A percentile compares a stretch with the other conserved stretches of the same genome.
Evolutionary conservation across 2,797 vertebrate genomes (phyloP).

Genomic region (Gastrophryne carolinensis): DNA sequence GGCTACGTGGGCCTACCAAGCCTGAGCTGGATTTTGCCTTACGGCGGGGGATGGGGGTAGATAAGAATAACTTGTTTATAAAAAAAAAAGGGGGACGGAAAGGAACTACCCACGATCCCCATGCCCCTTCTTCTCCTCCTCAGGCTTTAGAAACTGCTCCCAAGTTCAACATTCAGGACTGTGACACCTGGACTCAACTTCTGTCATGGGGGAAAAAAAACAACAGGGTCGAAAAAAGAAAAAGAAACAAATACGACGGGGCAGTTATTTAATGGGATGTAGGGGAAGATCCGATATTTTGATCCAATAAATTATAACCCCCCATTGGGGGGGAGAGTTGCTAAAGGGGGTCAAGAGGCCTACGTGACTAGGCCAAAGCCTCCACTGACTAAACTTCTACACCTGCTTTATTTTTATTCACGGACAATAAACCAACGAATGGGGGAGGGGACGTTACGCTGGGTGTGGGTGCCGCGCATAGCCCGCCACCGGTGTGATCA

Average conservation of each 20-base stretch:
- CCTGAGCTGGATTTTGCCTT: slow-evolving; percentile 49
- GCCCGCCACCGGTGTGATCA: slow-evolving; percentile 12
- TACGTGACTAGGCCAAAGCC: slow-evolving; percentile 46
- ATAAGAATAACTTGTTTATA: slow-evolving; percentile 47
- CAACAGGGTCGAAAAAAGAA: slow-evolving; percentile 18
- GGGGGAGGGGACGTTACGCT: slow-evolving; percentile 6
- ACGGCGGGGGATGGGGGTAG: slow-evolving; percentile 30
- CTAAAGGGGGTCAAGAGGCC: slow-evolving; percentile 31
- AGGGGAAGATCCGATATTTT: slow-evolving; percentile 1
- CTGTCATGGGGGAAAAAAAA: slow-evolving; percentile 23
- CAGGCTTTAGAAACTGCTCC: slow-evolving; percentile 39
- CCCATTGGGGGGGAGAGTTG: slow-evolving; percentile 20
- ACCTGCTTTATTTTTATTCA: slow-evolving; percentile 48
- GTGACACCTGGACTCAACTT: background rate
- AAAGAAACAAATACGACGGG: background rate
- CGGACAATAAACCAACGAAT: slow-evolving; percentile 10
- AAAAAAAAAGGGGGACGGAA: background rate
- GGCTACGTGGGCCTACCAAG: slow-evolving; percentile 53
- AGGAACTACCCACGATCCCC: background rate
- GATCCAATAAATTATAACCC: slow-evolving; percentile 20
- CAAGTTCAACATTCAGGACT: slow-evolving; percentile 12
- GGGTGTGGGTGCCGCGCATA: background rate
- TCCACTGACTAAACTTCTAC: slow-evolving; percentile 47
- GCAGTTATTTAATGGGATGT: slow-evolving; percentile 37
- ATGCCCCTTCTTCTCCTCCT: background rate